Percentiles rank a stretch among this genome's conserved stretches.
These are phyloP conservation scores for Chaetoderma sp. DNA, from an alignment of 2,888 invertebrate genomes.

Conservation along the genomic window DNA sequence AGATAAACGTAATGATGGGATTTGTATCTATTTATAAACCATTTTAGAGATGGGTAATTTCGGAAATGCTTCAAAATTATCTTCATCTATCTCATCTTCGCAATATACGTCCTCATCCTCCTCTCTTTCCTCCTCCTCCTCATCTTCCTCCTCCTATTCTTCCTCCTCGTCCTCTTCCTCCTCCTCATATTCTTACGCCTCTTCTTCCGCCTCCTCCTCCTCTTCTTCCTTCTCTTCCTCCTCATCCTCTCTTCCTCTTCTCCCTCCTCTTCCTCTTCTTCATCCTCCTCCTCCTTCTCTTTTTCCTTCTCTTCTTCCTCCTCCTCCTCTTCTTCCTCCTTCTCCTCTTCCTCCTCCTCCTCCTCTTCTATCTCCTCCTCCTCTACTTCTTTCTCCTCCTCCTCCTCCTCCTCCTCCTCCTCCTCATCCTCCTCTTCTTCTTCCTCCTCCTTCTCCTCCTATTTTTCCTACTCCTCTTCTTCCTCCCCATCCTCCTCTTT, in stretches of 20 bases:
- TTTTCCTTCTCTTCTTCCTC: background rate
- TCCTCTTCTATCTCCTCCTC: background rate
- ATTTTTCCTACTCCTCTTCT: background rate
- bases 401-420: background rate
- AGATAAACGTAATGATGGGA: too few species aligned
- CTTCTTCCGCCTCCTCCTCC: background rate
- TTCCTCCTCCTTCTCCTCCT: background rate
- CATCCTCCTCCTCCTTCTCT: background rate
- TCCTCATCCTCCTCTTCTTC: background rate
- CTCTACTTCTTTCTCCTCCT: background rate
- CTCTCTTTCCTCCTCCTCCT: too few species aligned
- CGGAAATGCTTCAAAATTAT: too few species aligned
- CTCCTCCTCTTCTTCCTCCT: background rate
- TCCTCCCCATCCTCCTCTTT: background rate
- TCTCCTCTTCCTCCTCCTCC: background rate
- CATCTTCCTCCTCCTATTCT: too few species aligned
- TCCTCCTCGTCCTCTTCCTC: too few species aligned
- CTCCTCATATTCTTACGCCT: too few species aligned
- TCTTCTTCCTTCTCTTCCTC: background rate
- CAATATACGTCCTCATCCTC: too few species aligned
- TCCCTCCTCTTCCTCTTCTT: background rate
- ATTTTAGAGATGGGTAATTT: too few species aligned
- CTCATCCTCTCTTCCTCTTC: background rate
- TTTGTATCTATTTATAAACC: too few species aligned
- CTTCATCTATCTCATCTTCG: too few species aligned